Evolutionary conservation across 2,797 vertebrate genomes (phyloP).

Genomic region (Chiloscyllium punctatum): DNA sequence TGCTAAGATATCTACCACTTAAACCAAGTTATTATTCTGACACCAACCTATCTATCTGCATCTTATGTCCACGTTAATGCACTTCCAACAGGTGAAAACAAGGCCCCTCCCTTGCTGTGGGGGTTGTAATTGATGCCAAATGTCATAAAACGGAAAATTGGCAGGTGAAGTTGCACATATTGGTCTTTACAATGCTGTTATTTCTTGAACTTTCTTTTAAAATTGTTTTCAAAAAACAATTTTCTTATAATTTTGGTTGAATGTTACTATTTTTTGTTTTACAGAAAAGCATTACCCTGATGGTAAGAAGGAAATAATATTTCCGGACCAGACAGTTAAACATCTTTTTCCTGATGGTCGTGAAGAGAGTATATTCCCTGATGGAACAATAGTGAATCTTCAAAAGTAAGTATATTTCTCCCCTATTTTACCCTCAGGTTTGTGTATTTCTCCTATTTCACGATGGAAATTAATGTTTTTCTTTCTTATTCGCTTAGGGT

Average conservation of each 20-base stretch:
- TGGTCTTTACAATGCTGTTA: neutral
- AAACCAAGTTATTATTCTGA: neutral
- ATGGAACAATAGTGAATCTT: conserved; percentile 59
- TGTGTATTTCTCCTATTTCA: neutral
- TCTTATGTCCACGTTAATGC: neutral
- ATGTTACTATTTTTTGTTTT: conserved; percentile 2
- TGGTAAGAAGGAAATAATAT: conserved; percentile 61
- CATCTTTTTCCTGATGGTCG: conserved; percentile 47
- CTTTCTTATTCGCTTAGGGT: neutral
- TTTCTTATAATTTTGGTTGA: neutral
- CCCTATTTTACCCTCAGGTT: neutral
- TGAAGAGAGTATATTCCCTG: conserved; percentile 62
- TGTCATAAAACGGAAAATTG: neutral
- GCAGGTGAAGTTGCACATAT: neutral
- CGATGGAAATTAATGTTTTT: neutral
- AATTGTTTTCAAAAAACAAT: neutral
- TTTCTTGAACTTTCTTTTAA: neutral
- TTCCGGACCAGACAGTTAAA: conserved; percentile 63
- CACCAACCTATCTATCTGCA: neutral
- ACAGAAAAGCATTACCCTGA: conserved; percentile 62
- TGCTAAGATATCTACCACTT: neutral
- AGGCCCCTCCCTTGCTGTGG: neutral
- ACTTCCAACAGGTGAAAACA: neutral
- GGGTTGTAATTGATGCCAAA: neutral
- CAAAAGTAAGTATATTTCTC: conserved; percentile 54